phyloP scores from a whole-genome alignment of 1,140 invertebrate species.

The Eupristina koningsbergeri region DNA sequence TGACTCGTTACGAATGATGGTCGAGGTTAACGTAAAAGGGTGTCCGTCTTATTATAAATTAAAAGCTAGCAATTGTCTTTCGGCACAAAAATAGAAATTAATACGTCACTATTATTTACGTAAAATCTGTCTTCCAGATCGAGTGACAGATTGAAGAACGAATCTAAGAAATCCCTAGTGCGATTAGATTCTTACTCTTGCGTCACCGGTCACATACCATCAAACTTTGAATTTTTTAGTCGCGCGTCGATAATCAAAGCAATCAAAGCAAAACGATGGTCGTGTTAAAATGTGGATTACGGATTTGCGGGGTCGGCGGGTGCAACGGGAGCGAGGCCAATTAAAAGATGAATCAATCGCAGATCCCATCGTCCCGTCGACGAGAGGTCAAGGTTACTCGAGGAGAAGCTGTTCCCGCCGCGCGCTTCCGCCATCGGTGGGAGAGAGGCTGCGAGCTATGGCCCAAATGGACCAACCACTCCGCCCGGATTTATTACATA shows the following conservation, averaged over 20 bases:
- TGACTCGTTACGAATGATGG: background rate
- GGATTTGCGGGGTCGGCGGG: background rate
- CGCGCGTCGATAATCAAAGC: slow-evolving; percentile 9
- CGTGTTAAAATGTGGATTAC: background rate
- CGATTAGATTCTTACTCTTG: slow-evolving; percentile 26
- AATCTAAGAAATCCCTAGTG: slow-evolving; percentile 16
- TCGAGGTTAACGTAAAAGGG: background rate
- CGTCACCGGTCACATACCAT: slow-evolving; percentile 5
- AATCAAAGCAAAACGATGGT: background rate
- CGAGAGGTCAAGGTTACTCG: slow-evolving; percentile 44
- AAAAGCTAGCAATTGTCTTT: no score
- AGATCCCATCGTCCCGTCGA: slow-evolving; percentile 27
- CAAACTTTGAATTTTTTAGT: background rate
- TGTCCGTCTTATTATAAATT: no score
- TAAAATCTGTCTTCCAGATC: background rate
- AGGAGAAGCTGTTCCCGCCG: slow-evolving; percentile 32
- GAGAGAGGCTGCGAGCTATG: slow-evolving; percentile 20
- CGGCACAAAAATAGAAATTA: background rate
- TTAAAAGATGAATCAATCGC: slow-evolving; percentile 26
- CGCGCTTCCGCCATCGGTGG: slow-evolving; percentile 33
- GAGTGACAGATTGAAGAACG: background rate
- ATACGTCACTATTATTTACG: background rate
- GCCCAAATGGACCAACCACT: background rate
- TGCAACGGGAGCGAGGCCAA: slow-evolving; percentile 5
- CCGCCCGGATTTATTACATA: background rate